phyloP scores from a whole-genome alignment of 2,888 invertebrate species.

The Macropis europaea region DNA sequence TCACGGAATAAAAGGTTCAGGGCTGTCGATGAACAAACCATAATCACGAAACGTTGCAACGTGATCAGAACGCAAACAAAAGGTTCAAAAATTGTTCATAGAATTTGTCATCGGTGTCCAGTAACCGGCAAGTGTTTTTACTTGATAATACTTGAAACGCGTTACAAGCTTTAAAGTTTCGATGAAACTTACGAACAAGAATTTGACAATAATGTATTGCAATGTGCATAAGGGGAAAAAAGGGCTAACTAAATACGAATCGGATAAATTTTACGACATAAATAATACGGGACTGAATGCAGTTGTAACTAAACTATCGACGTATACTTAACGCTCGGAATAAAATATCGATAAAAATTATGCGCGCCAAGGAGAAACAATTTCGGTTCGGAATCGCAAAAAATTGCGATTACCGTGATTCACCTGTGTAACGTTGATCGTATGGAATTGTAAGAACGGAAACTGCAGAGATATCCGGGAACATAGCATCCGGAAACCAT shows the following conservation, averaged over 20 bases:
- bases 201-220: too few species aligned
- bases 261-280: too few species aligned
- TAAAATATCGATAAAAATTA: too few species aligned
- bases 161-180: neutral
- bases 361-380: too few species aligned
- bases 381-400: too few species aligned
- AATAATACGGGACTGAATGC: too few species aligned
- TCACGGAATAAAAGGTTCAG: neutral
- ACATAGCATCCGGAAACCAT: neutral
- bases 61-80: neutral
- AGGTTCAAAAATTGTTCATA: neutral
- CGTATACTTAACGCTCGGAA: too few species aligned
- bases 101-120: neutral
- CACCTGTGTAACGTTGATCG: neutral
- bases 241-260: too few species aligned
- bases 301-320: too few species aligned
- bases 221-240: too few species aligned
- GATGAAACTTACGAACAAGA: too few species aligned
- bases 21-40: neutral
- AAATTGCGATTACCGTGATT: neutral
- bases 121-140: neutral
- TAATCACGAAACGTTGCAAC: neutral
- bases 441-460: neutral
- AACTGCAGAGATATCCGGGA: conserved; percentile 1
- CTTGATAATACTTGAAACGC: neutral